Conservation (phyloP, 2,797 vertebrate genomes). For the Gastrophryne carolinensis region DNA sequence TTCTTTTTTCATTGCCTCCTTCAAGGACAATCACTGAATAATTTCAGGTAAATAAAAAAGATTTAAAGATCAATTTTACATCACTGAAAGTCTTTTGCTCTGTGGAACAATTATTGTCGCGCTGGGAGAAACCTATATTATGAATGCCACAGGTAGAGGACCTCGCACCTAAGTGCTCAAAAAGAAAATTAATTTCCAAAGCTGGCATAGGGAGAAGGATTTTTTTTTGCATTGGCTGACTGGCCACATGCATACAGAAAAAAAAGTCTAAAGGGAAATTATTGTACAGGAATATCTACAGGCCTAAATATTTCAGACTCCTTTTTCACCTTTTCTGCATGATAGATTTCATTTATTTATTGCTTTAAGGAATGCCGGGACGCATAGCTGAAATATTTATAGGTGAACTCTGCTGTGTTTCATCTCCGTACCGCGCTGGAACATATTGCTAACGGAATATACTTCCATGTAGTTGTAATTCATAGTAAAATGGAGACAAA, state of each 20-base stretch:
- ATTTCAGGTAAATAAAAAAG: slow-evolving; percentile 31
- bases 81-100: slow-evolving; percentile 33
- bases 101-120: slow-evolving; percentile 27
- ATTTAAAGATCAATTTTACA: slow-evolving; percentile 47
- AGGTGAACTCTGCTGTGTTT: neutral
- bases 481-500: neutral
- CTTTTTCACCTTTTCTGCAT: slow-evolving; percentile 43
- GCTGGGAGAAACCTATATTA: slow-evolving; percentile 31
- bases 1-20: neutral
- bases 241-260: slow-evolving; percentile 43
- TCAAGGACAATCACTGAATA: slow-evolving; percentile 25
- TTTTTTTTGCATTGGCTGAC: slow-evolving; percentile 20
- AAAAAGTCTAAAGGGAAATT: slow-evolving; percentile 51
- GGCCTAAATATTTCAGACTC: slow-evolving; percentile 30
- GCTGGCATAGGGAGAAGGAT: neutral
- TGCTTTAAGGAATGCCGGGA: slow-evolving; percentile 28
- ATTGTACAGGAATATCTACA: slow-evolving; percentile 30
- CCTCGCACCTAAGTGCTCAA: slow-evolving; percentile 21
- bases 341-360: slow-evolving; percentile 44
- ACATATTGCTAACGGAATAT: neutral
- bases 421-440: neutral
- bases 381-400: slow-evolving; percentile 15
- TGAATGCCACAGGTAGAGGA: slow-evolving; percentile 6
- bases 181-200: slow-evolving; percentile 31
- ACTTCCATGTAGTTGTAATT: neutral